Conservation (phyloP, 2,797 vertebrate species). For the Cuniculus paca region DNA sequence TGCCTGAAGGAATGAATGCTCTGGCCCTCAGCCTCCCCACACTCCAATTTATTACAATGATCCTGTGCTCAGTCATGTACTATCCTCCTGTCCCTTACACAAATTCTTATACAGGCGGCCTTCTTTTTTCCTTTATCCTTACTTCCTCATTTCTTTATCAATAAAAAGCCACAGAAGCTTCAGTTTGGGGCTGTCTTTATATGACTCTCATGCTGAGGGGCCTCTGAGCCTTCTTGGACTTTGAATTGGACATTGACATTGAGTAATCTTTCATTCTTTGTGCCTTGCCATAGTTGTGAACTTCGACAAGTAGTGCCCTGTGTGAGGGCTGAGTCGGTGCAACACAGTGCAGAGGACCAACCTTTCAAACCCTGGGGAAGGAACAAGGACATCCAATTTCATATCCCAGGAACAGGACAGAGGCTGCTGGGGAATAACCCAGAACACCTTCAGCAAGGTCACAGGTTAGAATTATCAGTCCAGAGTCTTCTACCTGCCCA, state of each 20-base stretch:
- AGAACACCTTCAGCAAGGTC: background rate
- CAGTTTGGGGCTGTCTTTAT: background rate
- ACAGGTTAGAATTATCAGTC: background rate
- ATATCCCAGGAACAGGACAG: background rate
- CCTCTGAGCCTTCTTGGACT: background rate
- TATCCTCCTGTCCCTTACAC: background rate
- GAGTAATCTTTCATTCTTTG: background rate
- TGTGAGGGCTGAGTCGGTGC: background rate
- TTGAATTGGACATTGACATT: background rate
- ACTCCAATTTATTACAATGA: background rate
- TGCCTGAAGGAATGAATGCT: background rate
- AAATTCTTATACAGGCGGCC: background rate
- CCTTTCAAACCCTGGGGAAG: background rate
- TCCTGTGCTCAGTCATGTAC: background rate
- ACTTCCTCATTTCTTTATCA: background rate
- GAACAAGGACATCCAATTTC: background rate
- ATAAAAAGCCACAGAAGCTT: background rate
- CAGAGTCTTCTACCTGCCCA: background rate
- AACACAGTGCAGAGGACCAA: background rate
- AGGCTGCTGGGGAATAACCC: background rate
- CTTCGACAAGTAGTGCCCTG: background rate
- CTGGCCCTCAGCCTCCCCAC: background rate
- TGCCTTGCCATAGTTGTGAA: background rate
- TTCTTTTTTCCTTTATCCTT: background rate
- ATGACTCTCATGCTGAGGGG: background rate